Evolutionary conservation across 1,140 invertebrate species (phyloP).

Genomic region (Eupeodes corollae): DNA sequence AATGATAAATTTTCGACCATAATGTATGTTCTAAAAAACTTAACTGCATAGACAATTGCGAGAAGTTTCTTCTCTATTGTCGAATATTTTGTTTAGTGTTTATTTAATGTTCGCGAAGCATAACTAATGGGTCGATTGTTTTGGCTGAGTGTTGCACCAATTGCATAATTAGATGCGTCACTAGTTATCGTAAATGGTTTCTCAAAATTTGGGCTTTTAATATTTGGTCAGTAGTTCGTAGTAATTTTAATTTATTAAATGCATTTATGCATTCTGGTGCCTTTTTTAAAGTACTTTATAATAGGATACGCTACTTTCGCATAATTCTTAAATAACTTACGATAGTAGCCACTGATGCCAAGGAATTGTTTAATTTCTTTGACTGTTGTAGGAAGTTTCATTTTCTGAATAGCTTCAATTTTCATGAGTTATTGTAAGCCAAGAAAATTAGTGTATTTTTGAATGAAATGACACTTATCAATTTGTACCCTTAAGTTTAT

Average conservation of each 20-base stretch:
- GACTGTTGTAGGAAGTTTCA: constrained; percentile 11
- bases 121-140: constrained; percentile 13
- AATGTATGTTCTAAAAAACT: constrained; percentile 39
- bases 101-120: constrained; percentile 17
- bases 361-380: constrained; percentile 18
- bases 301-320: no score
- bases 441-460: constrained; percentile 19
- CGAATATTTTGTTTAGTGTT: constrained; percentile 21
- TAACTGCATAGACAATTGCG: constrained; percentile 32
- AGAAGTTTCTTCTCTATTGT: constrained; percentile 23
- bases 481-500: constrained; percentile 13
- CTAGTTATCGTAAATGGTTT: constrained; percentile 9
- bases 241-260: constrained; percentile 16
- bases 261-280: constrained; percentile 10
- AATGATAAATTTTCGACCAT: constrained; percentile 38
- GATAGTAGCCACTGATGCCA: constrained; percentile 12
- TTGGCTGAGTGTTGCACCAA: constrained; percentile 13
- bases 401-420: constrained; percentile 9
- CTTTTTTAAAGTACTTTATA: no score
- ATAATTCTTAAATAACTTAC: constrained; percentile 14
- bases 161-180: constrained; percentile 10
- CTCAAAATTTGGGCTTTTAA: constrained; percentile 29
- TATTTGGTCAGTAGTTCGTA: constrained; percentile 16
- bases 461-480: constrained; percentile 19
- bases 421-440: constrained; percentile 27